A percentile compares a stretch with the other conserved stretches of the same genome.
Conservation (phyloP, 1,140 invertebrate species). For the Coptotermes formosanus region DNA sequence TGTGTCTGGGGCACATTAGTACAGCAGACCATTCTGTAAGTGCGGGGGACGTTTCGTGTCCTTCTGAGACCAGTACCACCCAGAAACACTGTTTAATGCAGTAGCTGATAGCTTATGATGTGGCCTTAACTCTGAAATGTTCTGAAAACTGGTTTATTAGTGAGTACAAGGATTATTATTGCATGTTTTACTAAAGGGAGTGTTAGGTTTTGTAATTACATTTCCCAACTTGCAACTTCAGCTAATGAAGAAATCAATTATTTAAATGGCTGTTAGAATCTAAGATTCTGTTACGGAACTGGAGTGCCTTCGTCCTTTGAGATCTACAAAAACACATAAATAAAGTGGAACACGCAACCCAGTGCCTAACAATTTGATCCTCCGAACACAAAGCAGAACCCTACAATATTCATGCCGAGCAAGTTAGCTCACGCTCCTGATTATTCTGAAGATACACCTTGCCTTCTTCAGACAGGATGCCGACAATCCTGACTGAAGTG, state of each 20-base stretch:
- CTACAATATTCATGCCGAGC: no score
- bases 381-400: no score
- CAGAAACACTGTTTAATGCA: not conserved
- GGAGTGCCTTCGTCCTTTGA: not conserved
- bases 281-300: not conserved
- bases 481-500: no score
- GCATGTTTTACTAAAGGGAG: not conserved
- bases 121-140: not conserved
- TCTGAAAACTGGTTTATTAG: not conserved
- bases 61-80: not conserved
- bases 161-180: not conserved
- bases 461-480: no score
- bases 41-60: not conserved
- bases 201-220: not conserved
- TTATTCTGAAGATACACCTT: no score
- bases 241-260: constrained; percentile 12
- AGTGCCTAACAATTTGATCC: no score
- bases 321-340: no score
- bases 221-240: not conserved
- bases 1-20: not conserved
- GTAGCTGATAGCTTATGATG: not conserved
- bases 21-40: not conserved
- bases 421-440: no score
- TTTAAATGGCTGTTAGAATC: not conserved
- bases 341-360: no score